phyloP scores from a whole-genome alignment of 2,797 vertebrate species.

The Novumbra hubbsi region DNA sequence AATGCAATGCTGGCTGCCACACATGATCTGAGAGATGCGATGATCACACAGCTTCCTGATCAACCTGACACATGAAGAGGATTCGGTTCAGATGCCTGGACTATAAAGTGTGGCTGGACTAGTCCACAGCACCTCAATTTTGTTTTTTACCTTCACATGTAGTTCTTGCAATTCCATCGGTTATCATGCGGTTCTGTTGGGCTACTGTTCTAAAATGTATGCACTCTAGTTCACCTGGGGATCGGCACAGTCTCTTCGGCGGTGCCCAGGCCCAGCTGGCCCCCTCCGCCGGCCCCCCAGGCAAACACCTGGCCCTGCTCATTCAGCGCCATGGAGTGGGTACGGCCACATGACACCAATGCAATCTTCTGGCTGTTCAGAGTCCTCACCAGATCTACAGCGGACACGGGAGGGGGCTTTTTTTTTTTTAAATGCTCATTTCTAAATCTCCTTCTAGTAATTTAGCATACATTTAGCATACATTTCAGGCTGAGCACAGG shows the following conservation, averaged over 20 bases:
- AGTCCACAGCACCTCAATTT: neutral
- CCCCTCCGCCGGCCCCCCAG: slow-evolving; percentile 89
- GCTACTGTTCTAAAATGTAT: neutral
- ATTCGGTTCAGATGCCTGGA: neutral
- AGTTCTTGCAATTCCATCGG: neutral
- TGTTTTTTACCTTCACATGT: neutral
- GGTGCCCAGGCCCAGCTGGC: slow-evolving; percentile 88
- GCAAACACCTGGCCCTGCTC: slow-evolving; percentile 92
- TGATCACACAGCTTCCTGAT: slow-evolving; percentile 93
- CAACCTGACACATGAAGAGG: slow-evolving; percentile 72
- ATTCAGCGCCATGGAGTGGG: slow-evolving; percentile 88
- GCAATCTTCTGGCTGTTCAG: slow-evolving; percentile 90
- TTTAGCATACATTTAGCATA: too few relatives aligned
- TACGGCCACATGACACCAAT: slow-evolving; percentile 86
- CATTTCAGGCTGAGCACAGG: neutral
- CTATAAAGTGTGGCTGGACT: neutral
- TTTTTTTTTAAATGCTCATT: too few relatives aligned
- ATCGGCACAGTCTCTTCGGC: slow-evolving; percentile 81
- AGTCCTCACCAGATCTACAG: slow-evolving; percentile 84
- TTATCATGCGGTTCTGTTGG: neutral
- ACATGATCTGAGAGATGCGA: slow-evolving; percentile 92
- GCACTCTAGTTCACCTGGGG: slow-evolving; percentile 79
- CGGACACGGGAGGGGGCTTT: neutral
- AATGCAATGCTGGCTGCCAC: slow-evolving; percentile 96
- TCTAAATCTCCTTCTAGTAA: neutral